phyloP scores from a whole-genome alignment of 2,888 invertebrate genomes.

The Chrysolina americana region DNA sequence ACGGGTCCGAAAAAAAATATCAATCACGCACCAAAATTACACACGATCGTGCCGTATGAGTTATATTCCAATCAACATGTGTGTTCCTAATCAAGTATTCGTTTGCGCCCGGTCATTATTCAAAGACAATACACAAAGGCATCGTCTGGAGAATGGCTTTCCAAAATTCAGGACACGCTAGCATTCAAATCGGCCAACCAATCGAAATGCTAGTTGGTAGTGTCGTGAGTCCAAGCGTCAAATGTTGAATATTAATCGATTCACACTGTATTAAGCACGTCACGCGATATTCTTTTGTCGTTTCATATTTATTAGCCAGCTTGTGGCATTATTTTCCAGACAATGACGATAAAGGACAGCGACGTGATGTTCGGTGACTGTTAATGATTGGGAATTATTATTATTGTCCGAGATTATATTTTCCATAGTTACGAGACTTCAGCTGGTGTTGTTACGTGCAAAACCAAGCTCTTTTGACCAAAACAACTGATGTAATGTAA shows the following conservation, averaged over 20 bases:
- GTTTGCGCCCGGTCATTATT: slow-evolving; percentile 58
- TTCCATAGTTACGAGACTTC: no score
- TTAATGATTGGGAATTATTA: slow-evolving; percentile 10
- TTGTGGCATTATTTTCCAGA: slow-evolving; percentile 44
- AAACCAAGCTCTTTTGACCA: no score
- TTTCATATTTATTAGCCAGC: slow-evolving; percentile 48
- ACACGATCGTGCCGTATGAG: not conserved
- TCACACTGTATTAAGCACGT: slow-evolving; percentile 51
- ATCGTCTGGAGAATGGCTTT: slow-evolving; percentile 40
- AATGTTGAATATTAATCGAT: slow-evolving; percentile 55
- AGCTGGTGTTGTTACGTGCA: no score
- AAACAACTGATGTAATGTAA: no score
- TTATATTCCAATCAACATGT: slow-evolving; percentile 63
- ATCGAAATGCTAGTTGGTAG: slow-evolving; percentile 37
- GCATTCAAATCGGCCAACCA: slow-evolving; percentile 44
- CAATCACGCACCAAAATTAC: slow-evolving; percentile 3
- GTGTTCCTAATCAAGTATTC: slow-evolving; percentile 64
- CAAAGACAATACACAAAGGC: slow-evolving; percentile 55
- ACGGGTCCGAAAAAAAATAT: not conserved
- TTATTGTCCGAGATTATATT: not conserved
- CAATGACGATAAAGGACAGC: slow-evolving; percentile 34
- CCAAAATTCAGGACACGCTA: slow-evolving; percentile 45
- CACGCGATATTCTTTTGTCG: slow-evolving; percentile 52
- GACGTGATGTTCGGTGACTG: slow-evolving; percentile 15
- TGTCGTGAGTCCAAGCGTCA: slow-evolving; percentile 47